Conservation (phyloP, 2,113 vertebrate genomes). For the Numida meleagris region DNA sequence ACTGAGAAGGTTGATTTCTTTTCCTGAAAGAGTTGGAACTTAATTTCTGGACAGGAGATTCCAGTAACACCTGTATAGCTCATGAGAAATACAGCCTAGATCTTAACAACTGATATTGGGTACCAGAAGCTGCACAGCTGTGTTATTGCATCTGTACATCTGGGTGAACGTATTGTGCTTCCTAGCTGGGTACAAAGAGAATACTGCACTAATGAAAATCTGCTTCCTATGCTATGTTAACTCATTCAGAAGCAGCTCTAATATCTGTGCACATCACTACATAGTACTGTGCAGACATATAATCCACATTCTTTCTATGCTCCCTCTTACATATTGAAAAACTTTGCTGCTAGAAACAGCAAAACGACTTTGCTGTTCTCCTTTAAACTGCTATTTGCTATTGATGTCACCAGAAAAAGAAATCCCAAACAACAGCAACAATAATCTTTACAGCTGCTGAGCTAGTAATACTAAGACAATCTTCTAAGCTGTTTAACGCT, state of each 20-base stretch:
- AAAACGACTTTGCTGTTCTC: neutral
- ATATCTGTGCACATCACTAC: neutral
- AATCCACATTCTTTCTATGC: neutral
- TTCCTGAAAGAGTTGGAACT: neutral
- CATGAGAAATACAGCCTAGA: neutral
- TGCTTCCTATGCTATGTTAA: neutral
- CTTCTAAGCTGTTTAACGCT: slow-evolving; percentile 53
- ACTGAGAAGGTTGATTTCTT: neutral
- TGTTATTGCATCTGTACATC: neutral
- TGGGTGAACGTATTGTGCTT: neutral
- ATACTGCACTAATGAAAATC: neutral
- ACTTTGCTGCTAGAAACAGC: neutral
- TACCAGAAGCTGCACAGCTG: neutral
- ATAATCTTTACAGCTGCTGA: slow-evolving; percentile 58
- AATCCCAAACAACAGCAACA: slow-evolving; percentile 8
- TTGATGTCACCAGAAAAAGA: neutral
- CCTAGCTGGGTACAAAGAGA: neutral
- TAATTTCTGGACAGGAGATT: neutral
- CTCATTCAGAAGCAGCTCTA: neutral
- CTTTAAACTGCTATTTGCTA: slow-evolving; percentile 22
- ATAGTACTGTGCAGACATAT: neutral
- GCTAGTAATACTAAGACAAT: slow-evolving; percentile 49
- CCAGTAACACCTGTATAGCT: neutral
- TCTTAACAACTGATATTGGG: neutral
- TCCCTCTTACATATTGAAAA: neutral